Conservation (phyloP, 2,888 invertebrate species). For the Andrena bucephala region DNA sequence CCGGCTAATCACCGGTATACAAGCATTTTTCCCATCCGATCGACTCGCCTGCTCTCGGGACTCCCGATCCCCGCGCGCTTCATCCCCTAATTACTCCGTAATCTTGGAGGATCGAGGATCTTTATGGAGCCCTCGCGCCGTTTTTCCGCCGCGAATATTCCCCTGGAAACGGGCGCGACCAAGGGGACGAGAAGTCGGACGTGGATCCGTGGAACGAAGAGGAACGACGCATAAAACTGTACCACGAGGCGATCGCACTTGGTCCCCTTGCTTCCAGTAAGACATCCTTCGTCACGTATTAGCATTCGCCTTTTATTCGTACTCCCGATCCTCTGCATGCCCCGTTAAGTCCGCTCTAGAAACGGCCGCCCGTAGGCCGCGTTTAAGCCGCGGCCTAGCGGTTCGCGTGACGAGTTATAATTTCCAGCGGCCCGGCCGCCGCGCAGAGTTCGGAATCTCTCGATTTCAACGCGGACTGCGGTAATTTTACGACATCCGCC, state of each 20-base stretch:
- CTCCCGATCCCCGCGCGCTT: constrained; percentile 18
- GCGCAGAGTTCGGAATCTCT: constrained; percentile 3
- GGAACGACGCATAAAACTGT: constrained; percentile 55
- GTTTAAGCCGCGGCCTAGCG: constrained; percentile 34
- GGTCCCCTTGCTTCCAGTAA: constrained; percentile 52
- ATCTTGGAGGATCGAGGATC: too few relatives aligned
- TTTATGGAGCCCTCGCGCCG: too few relatives aligned
- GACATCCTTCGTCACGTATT: constrained; percentile 65
- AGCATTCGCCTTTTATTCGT: constrained; percentile 52
- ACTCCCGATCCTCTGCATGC: constrained; percentile 39
- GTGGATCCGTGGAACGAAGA: too few relatives aligned
- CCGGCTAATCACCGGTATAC: constrained; percentile 73
- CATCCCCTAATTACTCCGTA: not conserved
- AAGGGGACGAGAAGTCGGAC: too few relatives aligned
- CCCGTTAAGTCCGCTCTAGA: constrained; percentile 68
- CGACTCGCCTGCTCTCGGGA: constrained; percentile 36
- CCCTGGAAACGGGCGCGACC: too few relatives aligned
- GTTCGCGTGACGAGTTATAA: constrained; percentile 60
- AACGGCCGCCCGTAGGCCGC: constrained; percentile 38
- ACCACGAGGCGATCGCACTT: constrained; percentile 45
- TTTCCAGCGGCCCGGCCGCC: constrained; percentile 42
- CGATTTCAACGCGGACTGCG: constrained; percentile 23
- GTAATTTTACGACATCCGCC: constrained; percentile 59
- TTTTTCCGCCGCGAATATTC: too few relatives aligned
- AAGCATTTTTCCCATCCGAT: constrained; percentile 61